Percentiles rank a stretch among this genome's conserved stretches.
These are phyloP conservation scores for Ladona fulva DNA, from an alignment of 1,140 invertebrate species.

Conservation along the genomic window DNA sequence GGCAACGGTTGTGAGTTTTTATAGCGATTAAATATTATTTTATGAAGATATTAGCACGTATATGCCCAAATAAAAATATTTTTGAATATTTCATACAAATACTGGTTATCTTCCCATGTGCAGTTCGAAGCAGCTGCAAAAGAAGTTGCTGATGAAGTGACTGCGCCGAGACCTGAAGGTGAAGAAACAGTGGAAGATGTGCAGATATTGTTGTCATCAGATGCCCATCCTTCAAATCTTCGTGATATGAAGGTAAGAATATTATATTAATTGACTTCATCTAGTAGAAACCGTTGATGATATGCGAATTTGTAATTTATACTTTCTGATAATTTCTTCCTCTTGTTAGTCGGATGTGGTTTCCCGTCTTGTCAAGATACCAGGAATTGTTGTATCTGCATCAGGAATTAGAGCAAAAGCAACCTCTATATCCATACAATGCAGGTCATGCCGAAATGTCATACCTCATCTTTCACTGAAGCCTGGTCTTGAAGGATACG, in stretches of 20 bases:
- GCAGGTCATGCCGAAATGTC: constrained; percentile 82
- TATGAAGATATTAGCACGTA: too few species aligned
- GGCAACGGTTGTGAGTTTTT: too few species aligned
- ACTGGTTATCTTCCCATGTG: too few species aligned
- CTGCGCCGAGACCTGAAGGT: constrained; percentile 76
- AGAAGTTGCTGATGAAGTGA: constrained; percentile 96
- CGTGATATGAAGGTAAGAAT: constrained; percentile 73
- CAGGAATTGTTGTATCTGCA: constrained; percentile 91
- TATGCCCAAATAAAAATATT: too few species aligned
- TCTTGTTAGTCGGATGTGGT: constrained; percentile 82
- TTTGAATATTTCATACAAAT: too few species aligned
- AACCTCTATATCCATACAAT: constrained; percentile 90
- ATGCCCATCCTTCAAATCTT: constrained; percentile 70
- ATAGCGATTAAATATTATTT: too few species aligned
- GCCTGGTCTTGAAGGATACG: constrained; percentile 92
- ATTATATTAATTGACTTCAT: constrained; percentile 14
- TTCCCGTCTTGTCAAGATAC: constrained; percentile 86
- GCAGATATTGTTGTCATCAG: constrained; percentile 83
- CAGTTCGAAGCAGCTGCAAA: constrained; percentile 93
- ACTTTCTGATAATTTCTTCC: too few species aligned
- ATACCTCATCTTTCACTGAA: constrained; percentile 85
- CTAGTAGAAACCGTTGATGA: not conserved
- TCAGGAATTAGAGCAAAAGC: constrained; percentile 93
- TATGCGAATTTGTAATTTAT: constrained; percentile 1
- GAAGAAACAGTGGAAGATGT: constrained; percentile 90